Base-by-base conservation (phyloP, 1,140 invertebrate species). In the Theocolax elegans region DNA sequence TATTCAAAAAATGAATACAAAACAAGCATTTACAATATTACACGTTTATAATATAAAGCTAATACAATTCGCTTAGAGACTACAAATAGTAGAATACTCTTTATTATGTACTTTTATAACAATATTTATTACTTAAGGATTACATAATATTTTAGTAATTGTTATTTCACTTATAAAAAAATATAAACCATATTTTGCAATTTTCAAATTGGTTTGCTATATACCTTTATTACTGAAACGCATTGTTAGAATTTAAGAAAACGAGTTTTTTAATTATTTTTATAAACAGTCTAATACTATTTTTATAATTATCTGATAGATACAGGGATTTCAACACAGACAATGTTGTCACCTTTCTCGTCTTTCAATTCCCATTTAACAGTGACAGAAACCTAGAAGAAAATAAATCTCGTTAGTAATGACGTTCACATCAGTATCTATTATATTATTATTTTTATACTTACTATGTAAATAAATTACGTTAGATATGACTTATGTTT, bases 321-420 rank as follows among this genome's bases (percentile, higher is more conserved):
- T n/a, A 56, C 62, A 42, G 91, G 89, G 75, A 93, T 90, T 62
- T 89, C 44, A 12, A 91, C 77, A 76, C 92, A 94, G 46, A 92
- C 83, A 4, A 93, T 85, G 74, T 92, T 88, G 48, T 89, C 83
- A 0, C 76, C 77, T 3, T 88, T 82, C 59, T 89, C 87, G 78
- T 90, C 87, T 75, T 89, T 84, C 13, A 94, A 77, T 80, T 92
- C 90, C 90, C 91, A 93, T 81, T 91, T 92, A 0, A 94, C 89
- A 2, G 88, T 86, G 0, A 94, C 89, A 1, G 80, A 86, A 0
- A 93, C 73, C 88, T 89, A 54, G 10, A 81, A 82, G 74, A 71
- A 67, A n/a, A 23, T 49, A n/a, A n/a, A n/a, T n/a, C n/a, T n/a
- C n/a, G n/a, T n/a, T n/a, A n/a, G n/a, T n/a, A n/a, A n/a, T n/a